Base-by-base conservation (phyloP, 2,797 vertebrate species). In the Smutsia temminckii region DNA sequence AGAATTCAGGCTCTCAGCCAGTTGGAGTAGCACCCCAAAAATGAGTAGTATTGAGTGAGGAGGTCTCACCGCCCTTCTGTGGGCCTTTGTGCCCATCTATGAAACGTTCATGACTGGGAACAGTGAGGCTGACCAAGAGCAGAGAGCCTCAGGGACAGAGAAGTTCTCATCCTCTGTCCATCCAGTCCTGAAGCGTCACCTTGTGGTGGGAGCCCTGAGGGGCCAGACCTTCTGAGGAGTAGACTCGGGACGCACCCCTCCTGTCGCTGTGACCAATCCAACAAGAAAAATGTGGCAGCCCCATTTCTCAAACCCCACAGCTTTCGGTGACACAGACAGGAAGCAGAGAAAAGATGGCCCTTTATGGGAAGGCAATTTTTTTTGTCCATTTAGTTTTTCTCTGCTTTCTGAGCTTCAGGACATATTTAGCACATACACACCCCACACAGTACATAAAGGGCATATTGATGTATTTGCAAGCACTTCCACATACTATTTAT, bases 401-500 rank as follows among this genome's bases (percentile, higher is more conserved):
- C 23, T 53, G 79, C 80, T 81, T 90, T 53, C 64, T 68, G 53
- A 91, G 83, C 59, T 79, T 69, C 78, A 72, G 61, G 55, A 69
- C n/a, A 93, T 85, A 85, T 66, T 96, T 89, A 97, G 91, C 66
- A 79, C 64, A 93, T 32, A 75, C 18, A 20, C 14, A 27, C 21
- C 11, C 34, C 51, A 66, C 75, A 63, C 20, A 75, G 89, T 7
- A 84, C 20, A 84, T 42, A 97, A 97, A 68, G 7, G 27, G 55
- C 13, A 0, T 29, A 0, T 75, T 95, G 96, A 96, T 32, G 40
- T 21, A 96, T 97, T 74, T 86, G 5, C 29, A 42, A 37, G 13
- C 32, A 77, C 71, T 92, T 92, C 89, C 51, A 8, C 23, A 78
- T 37, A 89, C 51, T 91, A 78, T 92, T 95, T 92, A 87, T 97